These are phyloP conservation scores for Montipora foliosa DNA, from an alignment of 64 coral and sea anemone genomes.

Conservation along the genomic window DNA sequence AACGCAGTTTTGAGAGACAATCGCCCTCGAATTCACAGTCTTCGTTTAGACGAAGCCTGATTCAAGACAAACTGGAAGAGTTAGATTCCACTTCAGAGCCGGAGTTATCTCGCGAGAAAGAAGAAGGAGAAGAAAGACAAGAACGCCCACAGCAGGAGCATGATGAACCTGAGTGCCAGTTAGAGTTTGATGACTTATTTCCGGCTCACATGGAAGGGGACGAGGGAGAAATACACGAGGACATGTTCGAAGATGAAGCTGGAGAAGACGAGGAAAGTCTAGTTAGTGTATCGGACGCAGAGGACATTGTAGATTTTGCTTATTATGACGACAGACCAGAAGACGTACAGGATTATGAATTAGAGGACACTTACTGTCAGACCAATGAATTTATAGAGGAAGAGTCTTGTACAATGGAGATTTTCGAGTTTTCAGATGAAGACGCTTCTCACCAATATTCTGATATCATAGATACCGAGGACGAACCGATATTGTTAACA, in stretches of 20 bases:
- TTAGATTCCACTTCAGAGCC: background rate
- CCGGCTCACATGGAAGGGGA: constrained; percentile 80
- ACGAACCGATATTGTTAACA: background rate
- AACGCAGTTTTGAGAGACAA: constrained; percentile 11
- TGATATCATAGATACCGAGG: constrained; percentile 4
- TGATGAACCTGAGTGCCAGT: constrained; percentile 65
- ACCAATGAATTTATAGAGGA: constrained; percentile 24
- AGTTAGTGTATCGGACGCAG: constrained; percentile 71
- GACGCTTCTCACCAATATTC: constrained; percentile 30
- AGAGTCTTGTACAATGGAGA: constrained; percentile 2
- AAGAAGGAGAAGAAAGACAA: background rate
- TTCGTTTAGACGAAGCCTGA: constrained; percentile 5
- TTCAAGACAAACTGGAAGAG: constrained; percentile 42
- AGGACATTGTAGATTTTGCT: constrained; percentile 34
- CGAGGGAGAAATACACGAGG: constrained; percentile 50
- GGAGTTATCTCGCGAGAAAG: background rate
- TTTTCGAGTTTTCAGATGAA: constrained; percentile 17
- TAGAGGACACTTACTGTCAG: background rate
- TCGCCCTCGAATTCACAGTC: constrained; percentile 26
- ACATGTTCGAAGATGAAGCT: constrained; percentile 46
- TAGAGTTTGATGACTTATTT: constrained; percentile 94
- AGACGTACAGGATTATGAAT: constrained; percentile 14
- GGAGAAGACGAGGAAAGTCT: constrained; percentile 69
- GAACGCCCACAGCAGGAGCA: background rate
- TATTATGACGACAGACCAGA: constrained; percentile 3